Base-by-base conservation (phyloP, 92 coral and sea anemone species). In the Hydrozoanthus gracilis region DNA sequence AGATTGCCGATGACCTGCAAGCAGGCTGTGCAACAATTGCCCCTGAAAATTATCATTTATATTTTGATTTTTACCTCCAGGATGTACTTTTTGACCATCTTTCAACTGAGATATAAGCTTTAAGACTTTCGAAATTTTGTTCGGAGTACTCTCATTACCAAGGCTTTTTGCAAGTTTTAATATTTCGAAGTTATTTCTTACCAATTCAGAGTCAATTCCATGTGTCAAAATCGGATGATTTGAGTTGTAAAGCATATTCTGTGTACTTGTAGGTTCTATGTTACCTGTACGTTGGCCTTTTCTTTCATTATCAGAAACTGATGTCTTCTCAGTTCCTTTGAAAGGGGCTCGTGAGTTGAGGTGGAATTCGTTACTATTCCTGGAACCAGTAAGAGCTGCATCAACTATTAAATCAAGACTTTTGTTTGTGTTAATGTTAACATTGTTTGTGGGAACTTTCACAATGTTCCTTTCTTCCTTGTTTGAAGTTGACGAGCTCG, bases 391-490 rank as follows among this genome's bases (percentile, higher is more conserved):
- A 6, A 74, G 10, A 58, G 72, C 51, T 3, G 73, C 47, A 16
- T 74, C 56, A 14, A 74, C 51, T 1, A 74, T 58, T 44, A 80
- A 60, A 52, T 80, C 85, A 48, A 80, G 51, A 48, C 48, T 12
- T 10, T 60, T 45, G 61, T 16, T 39, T 17, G 69, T 18, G 3
- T 51, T 61, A 7, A 17, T 66, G 74, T 80, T 35, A 49, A 16
- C 61, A 39, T 18, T 48, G 66, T 62, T 64, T n/a, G 45, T 49
- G 9, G 74, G 85, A 80, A 80, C 6, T 44, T 64, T 49, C 15
- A 50, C 39, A 61, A 47, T 5, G 5, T 65, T 62, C n/a, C 44
- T 18, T 17, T 18, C 73, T n/a, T 79, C 5, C 1, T 11, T 61
- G 8, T 13, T 55, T 44, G 83, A 35, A 6, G 18, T 9, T 39